A percentile compares a stretch with the other conserved stretches of the same genome.
Conservation (phyloP, 2,797 vertebrate species). For the Trichosurus vulpecula region DNA sequence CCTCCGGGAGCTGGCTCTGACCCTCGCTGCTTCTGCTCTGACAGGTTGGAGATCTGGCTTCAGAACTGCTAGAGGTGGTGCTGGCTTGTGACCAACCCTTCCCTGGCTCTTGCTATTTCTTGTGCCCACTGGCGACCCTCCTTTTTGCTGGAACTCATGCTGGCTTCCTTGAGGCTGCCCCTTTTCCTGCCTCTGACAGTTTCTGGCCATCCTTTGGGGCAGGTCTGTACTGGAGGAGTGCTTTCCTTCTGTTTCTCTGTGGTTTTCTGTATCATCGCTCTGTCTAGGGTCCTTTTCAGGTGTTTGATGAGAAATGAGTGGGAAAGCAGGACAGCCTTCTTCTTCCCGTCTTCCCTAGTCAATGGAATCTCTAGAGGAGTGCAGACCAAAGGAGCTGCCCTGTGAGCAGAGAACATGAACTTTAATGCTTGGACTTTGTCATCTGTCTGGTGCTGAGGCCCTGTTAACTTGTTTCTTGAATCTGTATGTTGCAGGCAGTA, state of each 20-base stretch:
- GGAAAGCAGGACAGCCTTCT: background rate
- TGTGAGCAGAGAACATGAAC: background rate
- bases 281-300: too few relatives aligned
- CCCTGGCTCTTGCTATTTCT: background rate
- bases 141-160: background rate
- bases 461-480: background rate
- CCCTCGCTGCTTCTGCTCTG: background rate
- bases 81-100: background rate
- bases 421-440: background rate
- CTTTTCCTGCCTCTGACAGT: background rate
- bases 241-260: background rate
- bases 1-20: background rate
- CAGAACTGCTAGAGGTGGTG: background rate
- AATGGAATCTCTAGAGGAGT: background rate
- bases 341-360: background rate
- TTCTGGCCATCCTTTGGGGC: background rate
- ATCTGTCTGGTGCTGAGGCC: background rate
- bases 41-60: background rate
- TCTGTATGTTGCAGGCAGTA: background rate
- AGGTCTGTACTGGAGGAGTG: background rate
- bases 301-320: background rate
- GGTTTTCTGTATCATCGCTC: background rate
- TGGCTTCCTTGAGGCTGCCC: background rate
- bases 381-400: background rate
- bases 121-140: background rate